Evolutionary conservation across 2,113 vertebrate species (phyloP), one percentile per base, ranked within the genome.

Genomic region (Brienomyrus brachyistius): DNA sequence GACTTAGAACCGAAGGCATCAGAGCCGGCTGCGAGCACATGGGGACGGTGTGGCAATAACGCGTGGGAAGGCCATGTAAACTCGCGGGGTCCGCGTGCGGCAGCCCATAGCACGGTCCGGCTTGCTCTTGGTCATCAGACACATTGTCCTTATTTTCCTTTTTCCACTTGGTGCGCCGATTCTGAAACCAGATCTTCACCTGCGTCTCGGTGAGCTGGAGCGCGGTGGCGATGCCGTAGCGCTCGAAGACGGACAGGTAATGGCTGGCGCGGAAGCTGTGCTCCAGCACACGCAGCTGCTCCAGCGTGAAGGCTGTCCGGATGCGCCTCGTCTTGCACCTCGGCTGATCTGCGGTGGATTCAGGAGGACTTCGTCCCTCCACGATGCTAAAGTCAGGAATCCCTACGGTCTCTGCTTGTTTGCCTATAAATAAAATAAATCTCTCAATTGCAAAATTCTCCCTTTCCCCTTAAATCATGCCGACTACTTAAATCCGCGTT

Each of bases 141-240:
- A 91, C 92, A 1, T 50, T 91, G 31, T 86, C 92, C 48, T 83
- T 93, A 87, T 89, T 89, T 89, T 95, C 96, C 92, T 95, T 96
- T 93, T 95, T 96, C 96, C 96, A 96, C 91, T 96, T 96, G 74
- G 96, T 96, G 83, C 95, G 95, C 0, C 96, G 84, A 94, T 96
- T 96, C 93, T 96, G 96, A 51, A 96, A 96, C 96, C 96, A 96
- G 92, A 96, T 96, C 93, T 96, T 96, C 21, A 96, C 95, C 92
- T 96, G 96, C 0, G 95, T 96, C 92, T 96, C 94, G 13, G 96
- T 95, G 17, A 96, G 94, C 23, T 83, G 87, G 43, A 96, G 93
- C 2, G 93, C 93, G 0, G 93, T 21, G 84, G 96, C 94, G 84
- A 96, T 93, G 90, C 59, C 74, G 90, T 95, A 93, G 0, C 96